These are phyloP conservation scores for Leptopterna dolabrata DNA, from an alignment of 2,888 invertebrate species.

Conservation along the genomic window DNA sequence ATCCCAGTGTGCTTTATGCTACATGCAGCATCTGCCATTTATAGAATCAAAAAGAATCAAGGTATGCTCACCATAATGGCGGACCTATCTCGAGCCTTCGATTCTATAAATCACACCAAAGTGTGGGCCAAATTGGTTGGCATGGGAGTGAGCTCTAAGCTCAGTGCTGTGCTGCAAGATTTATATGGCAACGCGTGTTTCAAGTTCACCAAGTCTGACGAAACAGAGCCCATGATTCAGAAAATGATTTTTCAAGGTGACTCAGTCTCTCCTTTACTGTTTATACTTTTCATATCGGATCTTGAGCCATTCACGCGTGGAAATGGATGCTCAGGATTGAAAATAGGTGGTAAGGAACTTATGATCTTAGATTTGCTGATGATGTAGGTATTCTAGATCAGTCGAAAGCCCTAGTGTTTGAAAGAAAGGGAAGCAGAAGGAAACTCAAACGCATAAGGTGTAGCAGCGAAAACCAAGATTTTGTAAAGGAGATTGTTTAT, in stretches of 20 bases:
- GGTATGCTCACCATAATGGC: not conserved
- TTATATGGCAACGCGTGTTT: too few species aligned
- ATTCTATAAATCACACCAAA: not conserved
- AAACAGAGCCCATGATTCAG: not conserved
- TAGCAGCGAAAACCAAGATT: too few species aligned
- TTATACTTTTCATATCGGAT: too few species aligned
- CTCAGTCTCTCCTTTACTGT: not conserved
- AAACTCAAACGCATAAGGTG: too few species aligned
- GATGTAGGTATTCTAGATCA: not conserved
- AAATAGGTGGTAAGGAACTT: not conserved
- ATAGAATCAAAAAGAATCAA: too few species aligned
- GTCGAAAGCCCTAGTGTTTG: too few species aligned
- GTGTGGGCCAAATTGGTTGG: too few species aligned
- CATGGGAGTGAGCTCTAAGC: not conserved
- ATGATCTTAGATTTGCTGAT: not conserved
- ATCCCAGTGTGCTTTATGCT: conserved; percentile 64
- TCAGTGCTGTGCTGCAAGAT: not conserved
- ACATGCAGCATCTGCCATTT: not conserved
- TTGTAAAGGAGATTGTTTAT: too few species aligned
- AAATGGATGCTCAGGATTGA: not conserved
- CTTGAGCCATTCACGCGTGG: not conserved
- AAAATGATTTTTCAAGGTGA: not conserved
- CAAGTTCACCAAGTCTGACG: too few species aligned
- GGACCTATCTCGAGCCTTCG: not conserved
- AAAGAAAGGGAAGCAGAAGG: too few species aligned